Evolutionary conservation across 2,888 invertebrate genomes (phyloP).

Genomic region (Tanytarsus gracilentus): DNA sequence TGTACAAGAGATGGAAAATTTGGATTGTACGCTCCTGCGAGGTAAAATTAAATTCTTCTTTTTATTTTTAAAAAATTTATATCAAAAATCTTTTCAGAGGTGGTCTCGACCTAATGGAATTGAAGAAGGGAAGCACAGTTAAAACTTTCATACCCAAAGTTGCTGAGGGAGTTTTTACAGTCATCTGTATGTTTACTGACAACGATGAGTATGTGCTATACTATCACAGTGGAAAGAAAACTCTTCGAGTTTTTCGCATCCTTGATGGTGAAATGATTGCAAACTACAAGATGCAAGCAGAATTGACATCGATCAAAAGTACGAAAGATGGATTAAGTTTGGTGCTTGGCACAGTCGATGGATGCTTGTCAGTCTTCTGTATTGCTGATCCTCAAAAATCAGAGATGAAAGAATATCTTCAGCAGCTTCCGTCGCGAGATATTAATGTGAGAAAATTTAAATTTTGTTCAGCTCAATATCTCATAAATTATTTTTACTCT

Average conservation of each 20-base stretch:
- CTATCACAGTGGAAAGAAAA: slow-evolving; percentile 92
- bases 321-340: slow-evolving; percentile 73
- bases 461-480: slow-evolving; percentile 33
- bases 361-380: slow-evolving; percentile 76
- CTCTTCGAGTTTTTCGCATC: slow-evolving; percentile 85
- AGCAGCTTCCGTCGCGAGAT: slow-evolving; percentile 60
- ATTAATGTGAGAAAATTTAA: slow-evolving; percentile 47
- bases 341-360: slow-evolving; percentile 86
- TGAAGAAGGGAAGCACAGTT: slow-evolving; percentile 80
- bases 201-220: slow-evolving; percentile 93
- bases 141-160: slow-evolving; percentile 87
- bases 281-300: slow-evolving; percentile 84
- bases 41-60: slow-evolving; percentile 39
- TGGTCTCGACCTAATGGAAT: slow-evolving; percentile 83
- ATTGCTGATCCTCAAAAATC: slow-evolving; percentile 61
- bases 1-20: slow-evolving; percentile 79
- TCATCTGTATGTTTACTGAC: slow-evolving; percentile 88
- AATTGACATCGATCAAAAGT: slow-evolving; percentile 77
- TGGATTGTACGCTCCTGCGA: slow-evolving; percentile 83
- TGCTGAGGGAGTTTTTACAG: slow-evolving; percentile 95
- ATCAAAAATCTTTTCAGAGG: slow-evolving; percentile 51
- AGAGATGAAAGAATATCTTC: slow-evolving; percentile 55
- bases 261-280: slow-evolving; percentile 85
- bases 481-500: slow-evolving; percentile 19
- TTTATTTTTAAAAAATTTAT: background rate